Percentiles rank a stretch among this genome's conserved stretches.
phyloP scores from a whole-genome alignment of 2,888 invertebrate genomes.

The Plutella xylostella region DNA sequence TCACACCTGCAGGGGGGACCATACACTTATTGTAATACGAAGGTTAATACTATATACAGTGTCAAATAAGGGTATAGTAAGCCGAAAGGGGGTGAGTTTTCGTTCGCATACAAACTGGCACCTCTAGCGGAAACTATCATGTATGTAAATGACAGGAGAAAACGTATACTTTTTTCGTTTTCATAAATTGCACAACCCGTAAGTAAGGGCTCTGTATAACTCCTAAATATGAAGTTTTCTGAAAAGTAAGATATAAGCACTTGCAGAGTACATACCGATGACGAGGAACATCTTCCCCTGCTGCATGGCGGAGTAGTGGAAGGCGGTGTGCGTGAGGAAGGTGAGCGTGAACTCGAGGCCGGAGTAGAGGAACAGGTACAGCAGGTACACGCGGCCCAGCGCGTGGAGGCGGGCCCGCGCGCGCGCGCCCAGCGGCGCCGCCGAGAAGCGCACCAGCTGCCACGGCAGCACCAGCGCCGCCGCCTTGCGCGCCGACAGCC shows the following conservation, averaged over 20 bases:
- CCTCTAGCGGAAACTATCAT: too few species aligned
- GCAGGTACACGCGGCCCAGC: slow-evolving; percentile 84
- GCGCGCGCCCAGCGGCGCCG: slow-evolving; percentile 72
- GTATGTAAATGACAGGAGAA: too few species aligned
- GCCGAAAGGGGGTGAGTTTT: too few species aligned
- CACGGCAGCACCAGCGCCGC: slow-evolving; percentile 58
- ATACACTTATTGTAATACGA: too few species aligned
- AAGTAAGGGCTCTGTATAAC: too few species aligned
- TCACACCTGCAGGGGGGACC: slow-evolving; percentile 59
- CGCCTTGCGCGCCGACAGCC: slow-evolving; percentile 74
- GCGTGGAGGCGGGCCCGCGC: slow-evolving; percentile 75
- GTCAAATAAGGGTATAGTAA: too few species aligned
- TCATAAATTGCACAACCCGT: too few species aligned
- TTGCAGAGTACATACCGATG: slow-evolving; percentile 82
- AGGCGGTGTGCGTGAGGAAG: slow-evolving; percentile 93
- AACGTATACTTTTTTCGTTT: too few species aligned
- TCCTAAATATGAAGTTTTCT: too few species aligned
- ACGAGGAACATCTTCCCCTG: slow-evolving; percentile 98
- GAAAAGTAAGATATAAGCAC: too few species aligned
- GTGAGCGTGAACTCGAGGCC: slow-evolving; percentile 98
- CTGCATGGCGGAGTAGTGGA: slow-evolving; percentile 92
- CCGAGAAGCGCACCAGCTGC: slow-evolving; percentile 70
- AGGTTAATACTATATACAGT: too few species aligned
- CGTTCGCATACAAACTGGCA: too few species aligned
- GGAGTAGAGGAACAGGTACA: slow-evolving; percentile 94